phyloP scores from a whole-genome alignment of 2,888 invertebrate genomes.

The Cephus sareptanus region DNA sequence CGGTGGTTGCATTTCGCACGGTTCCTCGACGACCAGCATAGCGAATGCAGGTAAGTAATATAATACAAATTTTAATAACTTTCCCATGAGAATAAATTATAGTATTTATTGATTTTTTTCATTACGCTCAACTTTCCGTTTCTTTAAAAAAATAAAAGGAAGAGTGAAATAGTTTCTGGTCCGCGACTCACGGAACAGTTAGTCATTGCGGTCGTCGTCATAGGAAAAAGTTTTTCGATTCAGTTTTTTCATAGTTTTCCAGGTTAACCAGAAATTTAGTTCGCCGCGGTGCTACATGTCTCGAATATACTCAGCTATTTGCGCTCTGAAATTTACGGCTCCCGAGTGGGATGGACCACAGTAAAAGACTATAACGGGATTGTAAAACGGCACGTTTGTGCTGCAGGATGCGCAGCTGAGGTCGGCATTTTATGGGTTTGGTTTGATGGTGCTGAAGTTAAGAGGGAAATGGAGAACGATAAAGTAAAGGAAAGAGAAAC shows the following conservation, averaged over 20 bases:
- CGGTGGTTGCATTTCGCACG: no score
- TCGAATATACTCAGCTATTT: slow-evolving; percentile 50
- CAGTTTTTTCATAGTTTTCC: slow-evolving; percentile 21
- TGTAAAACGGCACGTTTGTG: slow-evolving; percentile 50
- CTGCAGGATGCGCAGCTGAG: slow-evolving; percentile 30
- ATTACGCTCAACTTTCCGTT: no score
- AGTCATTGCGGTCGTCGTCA: no score
- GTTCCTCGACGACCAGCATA: no score
- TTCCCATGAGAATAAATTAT: no score
- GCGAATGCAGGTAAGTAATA: no score
- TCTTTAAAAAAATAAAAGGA: no score
- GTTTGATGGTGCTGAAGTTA: slow-evolving; percentile 52
- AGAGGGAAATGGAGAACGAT: slow-evolving; percentile 30
- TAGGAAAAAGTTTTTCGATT: slow-evolving; percentile 14
- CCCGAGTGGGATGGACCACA: slow-evolving; percentile 45
- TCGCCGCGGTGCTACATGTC: slow-evolving; percentile 38
- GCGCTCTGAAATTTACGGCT: slow-evolving; percentile 51
- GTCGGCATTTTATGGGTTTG: slow-evolving; percentile 51
- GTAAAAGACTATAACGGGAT: slow-evolving; percentile 34
- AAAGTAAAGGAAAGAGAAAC: slow-evolving; percentile 13
- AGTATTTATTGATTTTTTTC: no score
- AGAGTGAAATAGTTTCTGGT: no score
- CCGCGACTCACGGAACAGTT: no score
- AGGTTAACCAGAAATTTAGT: slow-evolving; percentile 44
- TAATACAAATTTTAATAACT: no score